These are phyloP conservation scores for Spodoptera exigua DNA, from an alignment of 2,888 invertebrate species.

Conservation along the genomic window DNA sequence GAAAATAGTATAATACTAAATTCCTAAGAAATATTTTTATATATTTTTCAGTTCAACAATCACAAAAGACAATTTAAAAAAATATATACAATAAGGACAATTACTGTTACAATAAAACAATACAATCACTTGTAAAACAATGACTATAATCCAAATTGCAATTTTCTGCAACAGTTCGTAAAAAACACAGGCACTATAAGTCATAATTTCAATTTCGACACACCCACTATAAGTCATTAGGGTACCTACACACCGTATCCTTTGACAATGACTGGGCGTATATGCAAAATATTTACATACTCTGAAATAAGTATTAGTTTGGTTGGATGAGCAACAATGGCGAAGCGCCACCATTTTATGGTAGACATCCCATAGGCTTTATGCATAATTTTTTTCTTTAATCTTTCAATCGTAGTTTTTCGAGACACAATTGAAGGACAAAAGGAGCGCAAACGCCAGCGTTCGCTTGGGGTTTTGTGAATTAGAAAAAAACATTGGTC, in stretches of 20 bases:
- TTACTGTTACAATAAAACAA: not conserved
- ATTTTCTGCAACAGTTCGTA: conserved; percentile 11
- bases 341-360: conserved; percentile 1
- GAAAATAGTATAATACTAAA: no score
- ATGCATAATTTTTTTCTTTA: no score
- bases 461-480: no score
- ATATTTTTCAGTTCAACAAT: no score
- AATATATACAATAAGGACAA: not conserved
- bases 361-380: not conserved
- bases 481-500: no score
- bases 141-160: not conserved
- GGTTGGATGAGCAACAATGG: conserved; percentile 23
- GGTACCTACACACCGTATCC: conserved; percentile 24
- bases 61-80: no score
- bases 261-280: conserved; percentile 25
- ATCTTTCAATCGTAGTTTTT: no score
- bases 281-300: conserved; percentile 18
- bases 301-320: conserved; percentile 2
- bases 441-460: no score
- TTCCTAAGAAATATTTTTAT: no score
- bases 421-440: no score
- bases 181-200: not conserved
- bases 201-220: not conserved
- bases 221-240: conserved; percentile 22
- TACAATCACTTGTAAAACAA: not conserved